These are phyloP conservation scores for Chaitophorus viminalis DNA, from an alignment of 2,888 invertebrate species.

Conservation along the genomic window DNA sequence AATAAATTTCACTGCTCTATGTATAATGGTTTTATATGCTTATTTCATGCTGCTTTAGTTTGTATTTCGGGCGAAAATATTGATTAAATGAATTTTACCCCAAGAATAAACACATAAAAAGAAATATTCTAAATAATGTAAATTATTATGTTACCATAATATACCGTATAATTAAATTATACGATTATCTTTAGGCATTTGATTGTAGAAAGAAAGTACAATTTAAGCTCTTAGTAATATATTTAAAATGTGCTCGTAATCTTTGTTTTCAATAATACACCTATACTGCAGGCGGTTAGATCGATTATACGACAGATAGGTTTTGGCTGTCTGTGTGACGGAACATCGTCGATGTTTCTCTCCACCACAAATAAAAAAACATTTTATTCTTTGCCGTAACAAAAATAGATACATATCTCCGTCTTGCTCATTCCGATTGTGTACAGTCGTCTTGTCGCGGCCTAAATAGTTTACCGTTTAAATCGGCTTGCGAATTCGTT, in stretches of 20 bases:
- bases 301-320: background rate
- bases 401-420: conserved; percentile 47
- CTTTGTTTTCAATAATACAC: background rate
- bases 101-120: background rate
- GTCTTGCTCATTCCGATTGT: conserved; percentile 46
- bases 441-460: conserved; percentile 21
- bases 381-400: conserved; percentile 37
- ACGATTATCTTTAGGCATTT: background rate
- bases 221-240: background rate
- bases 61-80: background rate
- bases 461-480: conserved; percentile 56
- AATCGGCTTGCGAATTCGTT: conserved; percentile 53
- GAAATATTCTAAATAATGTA: background rate
- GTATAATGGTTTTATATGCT: no score
- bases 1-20: no score
- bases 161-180: no score
- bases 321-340: conserved; percentile 18
- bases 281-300: background rate
- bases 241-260: background rate
- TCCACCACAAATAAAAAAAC: conserved; percentile 21
- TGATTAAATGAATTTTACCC: background rate
- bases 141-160: background rate
- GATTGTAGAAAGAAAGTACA: background rate
- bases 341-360: conserved; percentile 7
- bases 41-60: background rate